Conservation (phyloP, 2,797 vertebrate genomes). For the Lophius americanus region DNA sequence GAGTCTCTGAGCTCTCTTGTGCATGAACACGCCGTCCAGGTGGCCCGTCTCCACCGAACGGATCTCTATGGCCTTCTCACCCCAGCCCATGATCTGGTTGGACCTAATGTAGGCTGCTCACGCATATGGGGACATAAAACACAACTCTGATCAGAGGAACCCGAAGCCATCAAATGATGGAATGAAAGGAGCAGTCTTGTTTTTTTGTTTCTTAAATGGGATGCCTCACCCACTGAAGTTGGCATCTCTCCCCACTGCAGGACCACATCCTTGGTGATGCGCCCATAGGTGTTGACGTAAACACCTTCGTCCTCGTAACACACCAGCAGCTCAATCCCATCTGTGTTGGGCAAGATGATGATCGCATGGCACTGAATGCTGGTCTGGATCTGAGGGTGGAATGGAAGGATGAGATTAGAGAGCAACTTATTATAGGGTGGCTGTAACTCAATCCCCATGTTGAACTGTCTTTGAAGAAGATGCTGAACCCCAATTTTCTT, state of each 20-base stretch:
- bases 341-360: conserved; percentile 91
- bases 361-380: conserved; percentile 91
- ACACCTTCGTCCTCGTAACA: conserved; percentile 95
- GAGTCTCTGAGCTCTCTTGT: conserved; percentile 89
- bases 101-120: conserved; percentile 91
- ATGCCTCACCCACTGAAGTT: conserved; percentile 88
- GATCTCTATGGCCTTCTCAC: conserved; percentile 95
- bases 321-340: conserved; percentile 92
- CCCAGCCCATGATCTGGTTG: conserved; percentile 97
- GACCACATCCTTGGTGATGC: conserved; percentile 70
- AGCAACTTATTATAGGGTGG: too few relatives aligned
- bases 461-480: too few relatives aligned
- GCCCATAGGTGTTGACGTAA: conserved; percentile 91
- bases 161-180: too few relatives aligned
- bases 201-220: neutral
- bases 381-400: conserved; percentile 85
- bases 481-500: too few relatives aligned
- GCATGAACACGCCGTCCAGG: too few relatives aligned
- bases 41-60: conserved; percentile 84
- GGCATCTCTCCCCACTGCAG: conserved; percentile 97
- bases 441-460: too few relatives aligned
- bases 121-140: neutral
- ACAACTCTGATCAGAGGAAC: neutral
- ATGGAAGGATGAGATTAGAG: neutral
- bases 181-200: too few relatives aligned